A percentile compares a stretch with the other conserved stretches of the same genome.
These are phyloP conservation scores for Propithecus coquereli DNA, from an alignment of 2,113 vertebrate genomes.

Conservation along the genomic window DNA sequence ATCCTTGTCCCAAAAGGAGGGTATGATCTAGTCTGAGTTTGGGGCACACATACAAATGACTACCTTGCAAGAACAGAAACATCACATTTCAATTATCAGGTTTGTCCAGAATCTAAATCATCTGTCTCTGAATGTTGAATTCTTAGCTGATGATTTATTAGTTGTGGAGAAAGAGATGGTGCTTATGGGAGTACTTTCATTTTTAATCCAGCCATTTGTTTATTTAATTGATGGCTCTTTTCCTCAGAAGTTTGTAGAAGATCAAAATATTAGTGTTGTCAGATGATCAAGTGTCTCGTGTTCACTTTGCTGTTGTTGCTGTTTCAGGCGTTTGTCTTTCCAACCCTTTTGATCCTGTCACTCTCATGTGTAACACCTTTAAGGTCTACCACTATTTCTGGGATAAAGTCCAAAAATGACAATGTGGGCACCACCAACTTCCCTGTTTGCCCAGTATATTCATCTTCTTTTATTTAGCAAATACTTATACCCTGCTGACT, in stretches of 20 bases:
- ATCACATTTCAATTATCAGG: not conserved
- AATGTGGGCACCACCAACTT: not conserved
- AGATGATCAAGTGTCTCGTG: not conserved
- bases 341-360: not conserved
- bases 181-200: not conserved
- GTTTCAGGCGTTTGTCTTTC: slow-evolving; percentile 15
- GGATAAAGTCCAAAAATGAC: slow-evolving; percentile 37
- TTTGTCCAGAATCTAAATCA: not conserved
- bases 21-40: not conserved
- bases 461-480: not conserved
- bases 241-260: slow-evolving; percentile 31
- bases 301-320: not conserved
- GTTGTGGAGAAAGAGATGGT: slow-evolving; percentile 4
- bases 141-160: slow-evolving; percentile 17
- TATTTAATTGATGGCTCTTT: slow-evolving; percentile 5
- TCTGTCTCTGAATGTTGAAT: slow-evolving; percentile 23
- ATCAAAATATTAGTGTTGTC: slow-evolving; percentile 7
- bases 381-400: slow-evolving; percentile 1
- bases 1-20: not conserved
- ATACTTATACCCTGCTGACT: not conserved
- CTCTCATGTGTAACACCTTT: not conserved
- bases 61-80: not conserved
- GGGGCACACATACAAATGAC: not conserved
- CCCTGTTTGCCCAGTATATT: not conserved
- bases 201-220: slow-evolving; percentile 40